Percentiles rank a stretch among this genome's conserved stretches.
These are phyloP conservation scores for Andrena dorsata DNA, from an alignment of 2,888 invertebrate genomes.

Conservation along the genomic window DNA sequence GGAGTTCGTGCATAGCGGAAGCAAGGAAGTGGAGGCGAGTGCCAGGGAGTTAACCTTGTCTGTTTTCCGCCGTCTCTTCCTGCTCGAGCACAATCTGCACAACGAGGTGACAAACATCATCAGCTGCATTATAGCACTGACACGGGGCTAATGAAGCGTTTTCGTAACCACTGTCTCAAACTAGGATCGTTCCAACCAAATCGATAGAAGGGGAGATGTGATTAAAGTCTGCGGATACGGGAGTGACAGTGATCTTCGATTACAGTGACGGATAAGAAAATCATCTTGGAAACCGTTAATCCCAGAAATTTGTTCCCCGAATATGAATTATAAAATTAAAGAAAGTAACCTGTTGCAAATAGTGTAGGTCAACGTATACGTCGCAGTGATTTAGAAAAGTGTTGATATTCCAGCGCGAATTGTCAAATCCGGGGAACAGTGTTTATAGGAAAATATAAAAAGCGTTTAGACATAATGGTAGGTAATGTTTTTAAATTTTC, in stretches of 20 bases:
- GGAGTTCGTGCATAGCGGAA: constrained; percentile 62
- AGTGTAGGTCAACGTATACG: too few relatives aligned
- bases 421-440: not conserved
- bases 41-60: constrained; percentile 27
- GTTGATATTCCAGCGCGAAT: not conserved
- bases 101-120: not conserved
- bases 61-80: constrained; percentile 4
- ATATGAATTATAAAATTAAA: not conserved
- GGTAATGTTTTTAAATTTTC: not conserved
- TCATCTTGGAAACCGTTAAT: not conserved
- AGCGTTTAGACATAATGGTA: not conserved
- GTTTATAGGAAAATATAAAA: not conserved
- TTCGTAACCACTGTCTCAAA: constrained; percentile 16
- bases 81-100: constrained; percentile 9
- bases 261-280: not conserved
- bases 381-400: not conserved
- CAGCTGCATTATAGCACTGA: constrained; percentile 2
- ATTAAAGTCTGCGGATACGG: not conserved
- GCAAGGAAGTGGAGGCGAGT: constrained; percentile 63
- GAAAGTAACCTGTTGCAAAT: not conserved
- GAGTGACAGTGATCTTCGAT: not conserved
- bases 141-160: constrained; percentile 60
- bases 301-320: not conserved
- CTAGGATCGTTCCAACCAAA: constrained; percentile 28
- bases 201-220: constrained; percentile 21